Conservation (phyloP, 1,140 invertebrate species). For the Caenorhabditis briggsae region DNA sequence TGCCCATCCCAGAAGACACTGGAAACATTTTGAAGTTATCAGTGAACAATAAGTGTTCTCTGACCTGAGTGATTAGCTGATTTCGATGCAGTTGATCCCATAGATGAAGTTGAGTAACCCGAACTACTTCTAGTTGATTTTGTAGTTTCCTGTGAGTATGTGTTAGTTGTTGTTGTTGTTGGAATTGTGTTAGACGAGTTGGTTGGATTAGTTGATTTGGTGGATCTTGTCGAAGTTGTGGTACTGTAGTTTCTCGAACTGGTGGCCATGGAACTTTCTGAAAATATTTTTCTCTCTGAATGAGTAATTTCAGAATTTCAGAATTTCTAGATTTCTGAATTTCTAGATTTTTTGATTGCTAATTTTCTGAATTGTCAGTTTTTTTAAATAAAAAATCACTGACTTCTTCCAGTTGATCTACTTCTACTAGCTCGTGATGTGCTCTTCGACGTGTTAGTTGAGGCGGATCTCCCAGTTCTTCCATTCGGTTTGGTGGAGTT, state of each 20-base stretch:
- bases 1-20: background rate
- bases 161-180: background rate
- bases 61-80: background rate
- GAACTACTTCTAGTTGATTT: constrained; percentile 4
- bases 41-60: background rate
- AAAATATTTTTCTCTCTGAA: background rate
- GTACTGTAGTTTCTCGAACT: background rate
- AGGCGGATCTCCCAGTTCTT: background rate
- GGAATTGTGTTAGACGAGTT: background rate
- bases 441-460: background rate
- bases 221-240: background rate
- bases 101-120: background rate
- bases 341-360: too few relatives aligned
- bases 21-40: background rate
- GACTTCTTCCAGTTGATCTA: background rate
- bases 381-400: background rate
- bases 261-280: background rate
- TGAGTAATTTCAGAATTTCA: too few relatives aligned
- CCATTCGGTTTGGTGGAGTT: background rate
- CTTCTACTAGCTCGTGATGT: background rate
- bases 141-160: background rate
- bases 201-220: background rate
- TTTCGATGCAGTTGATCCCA: too few relatives aligned
- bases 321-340: too few relatives aligned
- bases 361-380: background rate